phyloP scores from a whole-genome alignment of 2,888 invertebrate species.

The Xylota segnis region DNA sequence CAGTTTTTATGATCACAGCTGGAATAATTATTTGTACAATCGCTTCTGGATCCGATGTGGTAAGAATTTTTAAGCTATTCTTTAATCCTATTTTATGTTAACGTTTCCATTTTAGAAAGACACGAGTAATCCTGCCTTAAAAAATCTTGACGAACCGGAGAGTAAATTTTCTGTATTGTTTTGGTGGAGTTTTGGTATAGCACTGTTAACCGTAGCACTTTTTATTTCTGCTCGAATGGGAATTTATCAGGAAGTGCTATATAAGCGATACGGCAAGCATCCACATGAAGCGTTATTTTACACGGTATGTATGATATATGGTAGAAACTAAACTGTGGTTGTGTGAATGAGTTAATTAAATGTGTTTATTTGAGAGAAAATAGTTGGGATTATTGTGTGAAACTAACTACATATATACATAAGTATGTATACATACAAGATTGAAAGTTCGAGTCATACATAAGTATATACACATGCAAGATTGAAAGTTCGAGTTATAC shows the following conservation, averaged over 20 bases:
- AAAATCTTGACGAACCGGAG: constrained; percentile 69
- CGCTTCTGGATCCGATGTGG: constrained; percentile 91
- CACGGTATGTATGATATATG: constrained; percentile 86
- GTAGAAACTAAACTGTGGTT: no score
- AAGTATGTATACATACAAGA: no score
- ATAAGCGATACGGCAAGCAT: constrained; percentile 94
- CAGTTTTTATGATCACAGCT: constrained; percentile 96
- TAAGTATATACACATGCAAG: no score
- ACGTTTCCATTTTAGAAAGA: constrained; percentile 83
- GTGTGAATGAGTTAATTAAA: no score
- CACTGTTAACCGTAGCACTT: constrained; percentile 93
- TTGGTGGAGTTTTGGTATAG: constrained; percentile 90
- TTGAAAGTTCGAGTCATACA: no score
- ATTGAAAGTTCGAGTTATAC: no score
- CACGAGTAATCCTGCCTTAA: constrained; percentile 87
- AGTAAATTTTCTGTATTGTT: constrained; percentile 83
- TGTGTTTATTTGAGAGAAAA: no score
- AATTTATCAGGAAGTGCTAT: constrained; percentile 95
- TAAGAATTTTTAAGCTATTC: constrained; percentile 71
- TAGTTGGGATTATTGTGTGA: no score
- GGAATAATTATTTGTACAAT: constrained; percentile 97
- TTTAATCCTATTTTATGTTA: constrained; percentile 51
- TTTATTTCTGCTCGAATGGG: constrained; percentile 98
- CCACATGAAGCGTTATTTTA: constrained; percentile 95
- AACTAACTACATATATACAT: no score